Evolutionary conservation across 2,888 invertebrate species (phyloP).

Genomic region (Drosophila aldrichi): DNA sequence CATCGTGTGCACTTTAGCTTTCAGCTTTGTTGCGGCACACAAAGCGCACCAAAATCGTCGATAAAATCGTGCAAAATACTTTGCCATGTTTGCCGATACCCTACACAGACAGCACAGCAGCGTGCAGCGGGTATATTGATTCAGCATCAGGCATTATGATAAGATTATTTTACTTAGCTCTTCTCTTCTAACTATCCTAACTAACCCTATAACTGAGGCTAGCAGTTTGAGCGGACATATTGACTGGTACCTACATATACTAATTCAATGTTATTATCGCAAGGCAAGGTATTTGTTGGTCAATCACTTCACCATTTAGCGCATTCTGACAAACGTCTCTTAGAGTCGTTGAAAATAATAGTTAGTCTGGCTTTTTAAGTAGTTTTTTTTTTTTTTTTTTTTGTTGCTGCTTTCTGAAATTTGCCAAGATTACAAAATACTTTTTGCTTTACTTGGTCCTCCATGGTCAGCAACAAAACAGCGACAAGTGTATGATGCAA

Average conservation of each 20-base stretch:
- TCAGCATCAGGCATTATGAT: neutral
- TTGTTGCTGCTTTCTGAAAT: slow-evolving; percentile 1
- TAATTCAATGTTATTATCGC: neutral
- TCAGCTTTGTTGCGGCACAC: slow-evolving; percentile 23
- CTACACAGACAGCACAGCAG: neutral
- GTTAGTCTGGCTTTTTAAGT: neutral
- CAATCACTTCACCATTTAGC: neutral
- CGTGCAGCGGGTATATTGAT: neutral
- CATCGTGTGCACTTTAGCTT: slow-evolving; percentile 47
- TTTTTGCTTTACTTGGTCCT: slow-evolving; percentile 3
- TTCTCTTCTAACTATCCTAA: neutral
- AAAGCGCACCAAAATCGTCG: slow-evolving; percentile 47
- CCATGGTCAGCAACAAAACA: slow-evolving; percentile 1
- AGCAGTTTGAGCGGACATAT: neutral
- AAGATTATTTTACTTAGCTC: too few species aligned
- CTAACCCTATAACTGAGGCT: neutral
- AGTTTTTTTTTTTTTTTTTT: neutral
- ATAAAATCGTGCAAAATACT: slow-evolving; percentile 60
- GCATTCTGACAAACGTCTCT: neutral
- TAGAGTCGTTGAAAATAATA: slow-evolving; percentile 2
- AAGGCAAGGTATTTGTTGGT: neutral
- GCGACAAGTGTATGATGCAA: slow-evolving; percentile 9
- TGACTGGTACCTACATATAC: too few species aligned
- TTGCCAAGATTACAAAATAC: slow-evolving; percentile 11
- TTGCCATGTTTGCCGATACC: slow-evolving; percentile 36